Evolutionary conservation across 1,140 invertebrate genomes (phyloP).

Genomic region (Psix sp.): DNA sequence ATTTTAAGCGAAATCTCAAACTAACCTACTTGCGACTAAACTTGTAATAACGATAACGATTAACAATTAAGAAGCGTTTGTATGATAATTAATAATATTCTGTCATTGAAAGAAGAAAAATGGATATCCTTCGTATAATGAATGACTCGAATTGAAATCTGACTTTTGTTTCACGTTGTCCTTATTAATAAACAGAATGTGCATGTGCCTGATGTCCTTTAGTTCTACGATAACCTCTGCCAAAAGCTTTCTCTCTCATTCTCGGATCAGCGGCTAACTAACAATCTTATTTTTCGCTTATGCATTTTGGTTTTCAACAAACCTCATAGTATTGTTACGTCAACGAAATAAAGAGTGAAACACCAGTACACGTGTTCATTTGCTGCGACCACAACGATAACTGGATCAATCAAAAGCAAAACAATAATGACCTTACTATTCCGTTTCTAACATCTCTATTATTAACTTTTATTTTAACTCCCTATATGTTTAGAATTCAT

Average conservation of each 20-base stretch:
- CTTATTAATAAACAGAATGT: conserved; percentile 78
- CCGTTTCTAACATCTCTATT: too few species aligned
- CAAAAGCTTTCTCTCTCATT: conserved; percentile 67
- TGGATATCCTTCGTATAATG: conserved; percentile 53
- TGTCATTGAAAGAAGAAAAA: conserved; percentile 50
- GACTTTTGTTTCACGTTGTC: conserved; percentile 74
- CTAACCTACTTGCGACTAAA: conserved; percentile 58
- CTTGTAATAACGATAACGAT: conserved; percentile 53
- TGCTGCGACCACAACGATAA: conserved; percentile 72
- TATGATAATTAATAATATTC: conserved; percentile 58
- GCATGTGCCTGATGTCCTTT: conserved; percentile 77
- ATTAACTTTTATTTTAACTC: too few species aligned
- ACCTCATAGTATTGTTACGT: too few species aligned
- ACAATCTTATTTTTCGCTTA: conserved; percentile 53
- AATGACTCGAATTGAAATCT: conserved; percentile 49
- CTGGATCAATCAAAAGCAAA: conserved; percentile 47
- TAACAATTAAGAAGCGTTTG: conserved; percentile 58
- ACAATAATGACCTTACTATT: conserved; percentile 7
- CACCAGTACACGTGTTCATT: conserved; percentile 70
- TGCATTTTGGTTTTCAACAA: conserved; percentile 62
- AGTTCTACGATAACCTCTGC: conserved; percentile 65
- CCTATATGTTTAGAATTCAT: too few species aligned
- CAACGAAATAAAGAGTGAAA: conserved; percentile 21
- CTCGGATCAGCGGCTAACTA: too few species aligned
- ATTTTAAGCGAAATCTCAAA: conserved; percentile 54